phyloP scores from a whole-genome alignment of 2,888 invertebrate species.

The Pterostichus niger region DNA sequence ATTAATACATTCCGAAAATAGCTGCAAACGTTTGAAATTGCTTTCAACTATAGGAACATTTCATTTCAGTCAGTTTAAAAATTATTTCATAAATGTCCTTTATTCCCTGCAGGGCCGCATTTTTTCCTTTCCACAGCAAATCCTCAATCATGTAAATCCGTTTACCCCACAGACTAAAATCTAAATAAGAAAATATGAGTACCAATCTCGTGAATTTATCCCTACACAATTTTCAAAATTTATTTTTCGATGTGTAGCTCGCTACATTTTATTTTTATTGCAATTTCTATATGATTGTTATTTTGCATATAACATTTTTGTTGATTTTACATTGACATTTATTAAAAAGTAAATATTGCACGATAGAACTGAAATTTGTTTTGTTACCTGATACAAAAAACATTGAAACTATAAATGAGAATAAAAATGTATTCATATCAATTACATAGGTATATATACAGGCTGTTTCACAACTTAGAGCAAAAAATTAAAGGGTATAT shows the following conservation, averaged over 20 bases:
- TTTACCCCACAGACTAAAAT: slow-evolving; percentile 41
- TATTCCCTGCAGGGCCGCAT: slow-evolving; percentile 25
- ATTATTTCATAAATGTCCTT: slow-evolving; percentile 42
- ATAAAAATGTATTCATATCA: no score
- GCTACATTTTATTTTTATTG: slow-evolving; percentile 13
- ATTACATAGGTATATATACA: no score
- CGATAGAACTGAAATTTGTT: no score
- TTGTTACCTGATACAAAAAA: no score
- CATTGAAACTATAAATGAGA: no score
- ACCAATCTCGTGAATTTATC: slow-evolving; percentile 35
- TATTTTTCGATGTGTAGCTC: background rate
- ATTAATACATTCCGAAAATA: slow-evolving; percentile 32
- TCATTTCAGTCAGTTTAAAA: background rate
- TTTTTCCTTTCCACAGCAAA: slow-evolving; percentile 37
- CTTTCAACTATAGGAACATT: background rate
- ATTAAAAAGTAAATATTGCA: no score
- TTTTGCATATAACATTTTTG: no score
- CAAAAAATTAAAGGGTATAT: no score
- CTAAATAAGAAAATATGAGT: slow-evolving; percentile 37
- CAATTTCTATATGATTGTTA: background rate
- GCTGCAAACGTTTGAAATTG: no score
- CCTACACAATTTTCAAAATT: slow-evolving; percentile 33
- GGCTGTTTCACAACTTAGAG: no score
- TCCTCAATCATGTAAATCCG: slow-evolving; percentile 46
- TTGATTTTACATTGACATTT: no score